phyloP scores from a whole-genome alignment of 1,140 invertebrate species.

The Dendroctonus valens region DNA sequence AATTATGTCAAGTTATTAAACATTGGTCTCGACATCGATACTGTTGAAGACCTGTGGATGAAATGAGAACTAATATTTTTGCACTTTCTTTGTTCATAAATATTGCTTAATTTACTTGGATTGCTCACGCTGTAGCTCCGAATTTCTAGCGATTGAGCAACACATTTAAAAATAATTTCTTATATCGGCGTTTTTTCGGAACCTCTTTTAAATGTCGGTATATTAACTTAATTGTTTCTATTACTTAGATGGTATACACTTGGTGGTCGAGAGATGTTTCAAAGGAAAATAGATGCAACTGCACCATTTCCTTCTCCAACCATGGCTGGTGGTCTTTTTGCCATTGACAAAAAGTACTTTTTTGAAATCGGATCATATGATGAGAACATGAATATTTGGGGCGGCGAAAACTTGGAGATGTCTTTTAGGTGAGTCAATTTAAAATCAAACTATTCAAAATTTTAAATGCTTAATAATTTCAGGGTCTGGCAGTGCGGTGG shows the following conservation, averaged over 20 bases:
- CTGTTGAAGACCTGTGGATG: no score
- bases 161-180: no score
- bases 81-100: no score
- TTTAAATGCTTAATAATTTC: slow-evolving; percentile 8
- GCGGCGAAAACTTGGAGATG: slow-evolving; percentile 95
- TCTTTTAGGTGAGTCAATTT: slow-evolving; percentile 59
- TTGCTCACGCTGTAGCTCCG: no score
- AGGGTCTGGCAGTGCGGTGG: slow-evolving; percentile 96
- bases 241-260: slow-evolving; percentile 66
- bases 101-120: no score
- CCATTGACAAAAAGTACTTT: slow-evolving; percentile 88
- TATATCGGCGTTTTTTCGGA: no score
- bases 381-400: slow-evolving; percentile 88
- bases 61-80: no score
- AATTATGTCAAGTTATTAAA: no score
- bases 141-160: no score
- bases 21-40: no score
- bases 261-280: slow-evolving; percentile 58
- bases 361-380: slow-evolving; percentile 91
- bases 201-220: not conserved
- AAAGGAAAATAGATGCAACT: slow-evolving; percentile 63
- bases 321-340: slow-evolving; percentile 96
- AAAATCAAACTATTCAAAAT: not conserved
- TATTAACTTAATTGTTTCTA: not conserved
- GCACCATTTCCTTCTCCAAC: slow-evolving; percentile 86